Base-by-base conservation (phyloP, 2,888 invertebrate species). In the Drosophila macrospina region DNA sequence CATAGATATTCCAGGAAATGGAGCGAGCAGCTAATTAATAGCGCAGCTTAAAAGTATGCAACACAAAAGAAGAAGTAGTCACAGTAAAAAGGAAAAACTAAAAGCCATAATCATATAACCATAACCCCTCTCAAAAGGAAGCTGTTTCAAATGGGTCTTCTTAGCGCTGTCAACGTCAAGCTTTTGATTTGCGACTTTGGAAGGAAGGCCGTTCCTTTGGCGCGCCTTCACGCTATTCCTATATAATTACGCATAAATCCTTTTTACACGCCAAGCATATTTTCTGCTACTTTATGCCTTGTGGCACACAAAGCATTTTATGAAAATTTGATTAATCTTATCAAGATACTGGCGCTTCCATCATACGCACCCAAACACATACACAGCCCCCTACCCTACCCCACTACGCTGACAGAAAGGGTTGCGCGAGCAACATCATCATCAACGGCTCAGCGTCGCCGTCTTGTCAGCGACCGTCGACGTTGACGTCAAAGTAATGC, bases 311-410 rank as follows among this genome's bases (percentile, higher is more conserved):
- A 39, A 75, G 86, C 88, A 91, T 88, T 90, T 90, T 89, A 87
- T 90, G 91, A 91, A 91, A 91, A 91, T 91, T 91, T 92, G 91
- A 91, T 91, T 91, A 91, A 91, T 91, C 91, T 91, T 90, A 91
- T 91, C 90, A 91, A 88, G 91, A 89, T 89, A 81, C 73, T 69
- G 79, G 68, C 66, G 74, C 59, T 62, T 32, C 50, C 75, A 64
- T 52, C 64, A 51, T 28, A 64, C 80, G 70, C 77, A 68, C 77
- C 72, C 72, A 71, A 61, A 56, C 66, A 55, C 75, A 64, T 37
- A 52, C 44, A 61, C 42, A 44, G 56, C 39, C 28, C n/a, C 7
- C 5, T 36, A 2, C 15, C 37, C 15, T 0, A 16, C 39, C 39
- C 10, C 37, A 3, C 48, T 42, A 26, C 26, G 1, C 56, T 20